A percentile compares a stretch with the other conserved stretches of the same genome.
These are phyloP conservation scores for Sminthopsis crassicaudata DNA, from an alignment of 2,113 vertebrate genomes.

Conservation along the genomic window DNA sequence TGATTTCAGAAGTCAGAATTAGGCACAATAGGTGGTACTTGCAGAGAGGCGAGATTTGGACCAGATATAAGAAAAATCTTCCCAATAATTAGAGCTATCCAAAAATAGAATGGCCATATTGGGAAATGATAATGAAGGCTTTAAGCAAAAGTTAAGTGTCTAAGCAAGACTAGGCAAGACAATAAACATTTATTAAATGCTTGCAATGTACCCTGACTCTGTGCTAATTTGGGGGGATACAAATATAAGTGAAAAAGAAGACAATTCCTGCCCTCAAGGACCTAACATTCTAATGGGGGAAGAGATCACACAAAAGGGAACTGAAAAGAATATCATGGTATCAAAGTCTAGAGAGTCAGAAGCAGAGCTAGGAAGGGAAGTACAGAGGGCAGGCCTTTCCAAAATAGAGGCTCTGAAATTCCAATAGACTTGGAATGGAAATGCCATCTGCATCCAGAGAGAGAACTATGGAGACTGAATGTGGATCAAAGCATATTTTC, in stretches of 20 bases:
- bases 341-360: not conserved
- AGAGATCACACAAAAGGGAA: not conserved
- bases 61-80: not conserved
- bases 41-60: too few species aligned
- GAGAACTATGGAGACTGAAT: too few species aligned
- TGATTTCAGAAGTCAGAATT: not conserved
- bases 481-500: too few species aligned
- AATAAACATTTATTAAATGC: not conserved
- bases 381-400: not conserved
- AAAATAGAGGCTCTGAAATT: not conserved
- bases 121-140: not conserved
- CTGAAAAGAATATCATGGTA: not conserved
- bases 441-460: too few species aligned
- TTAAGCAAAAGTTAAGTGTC: not conserved
- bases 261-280: not conserved
- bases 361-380: not conserved
- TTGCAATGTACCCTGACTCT: not conserved
- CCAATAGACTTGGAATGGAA: too few species aligned
- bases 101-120: not conserved
- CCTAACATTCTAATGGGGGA: not conserved
- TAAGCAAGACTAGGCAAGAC: not conserved
- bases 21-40: too few species aligned
- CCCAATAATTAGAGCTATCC: not conserved
- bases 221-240: not conserved
- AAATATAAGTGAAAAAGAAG: not conserved